A percentile compares a stretch with the other conserved stretches of the same genome.
Evolutionary conservation across 2,113 vertebrate genomes (phyloP).

Genomic region (Camelus bactrianus): DNA sequence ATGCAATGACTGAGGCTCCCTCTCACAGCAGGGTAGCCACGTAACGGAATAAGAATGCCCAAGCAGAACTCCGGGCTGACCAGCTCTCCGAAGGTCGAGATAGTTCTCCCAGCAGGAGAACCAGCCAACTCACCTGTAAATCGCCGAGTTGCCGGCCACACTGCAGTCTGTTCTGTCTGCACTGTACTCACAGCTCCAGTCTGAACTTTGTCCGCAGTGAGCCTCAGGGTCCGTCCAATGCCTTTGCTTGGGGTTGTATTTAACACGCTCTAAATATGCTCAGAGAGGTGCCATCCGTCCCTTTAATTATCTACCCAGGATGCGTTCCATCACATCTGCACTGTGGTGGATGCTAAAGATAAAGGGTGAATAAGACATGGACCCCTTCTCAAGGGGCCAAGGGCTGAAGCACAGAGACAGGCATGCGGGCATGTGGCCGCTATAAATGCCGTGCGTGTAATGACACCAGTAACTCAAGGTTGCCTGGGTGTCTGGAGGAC

Average conservation of each 20-base stretch:
- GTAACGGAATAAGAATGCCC: background rate
- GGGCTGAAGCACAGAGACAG: background rate
- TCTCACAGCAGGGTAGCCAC: background rate
- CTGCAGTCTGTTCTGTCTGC: background rate
- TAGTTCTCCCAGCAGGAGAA: background rate
- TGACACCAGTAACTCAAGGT: background rate
- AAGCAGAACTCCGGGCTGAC: background rate
- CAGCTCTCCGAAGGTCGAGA: background rate
- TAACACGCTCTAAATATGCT: background rate
- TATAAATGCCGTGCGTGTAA: background rate
- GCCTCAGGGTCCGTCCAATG: background rate
- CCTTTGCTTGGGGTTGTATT: background rate
- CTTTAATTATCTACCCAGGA: background rate
- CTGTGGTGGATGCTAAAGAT: background rate
- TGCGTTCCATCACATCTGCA: background rate
- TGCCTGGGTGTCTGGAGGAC: background rate
- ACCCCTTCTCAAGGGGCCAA: background rate
- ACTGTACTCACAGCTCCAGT: background rate
- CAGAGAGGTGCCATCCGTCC: background rate
- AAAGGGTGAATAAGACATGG: background rate
- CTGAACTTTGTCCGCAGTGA: background rate
- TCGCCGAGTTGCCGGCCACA: background rate
- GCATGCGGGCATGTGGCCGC: background rate
- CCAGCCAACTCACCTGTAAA: background rate
- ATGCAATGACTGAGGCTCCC: background rate